Evolutionary conservation across 2,888 invertebrate genomes (phyloP).

Genomic region (Abscondita cerata): DNA sequence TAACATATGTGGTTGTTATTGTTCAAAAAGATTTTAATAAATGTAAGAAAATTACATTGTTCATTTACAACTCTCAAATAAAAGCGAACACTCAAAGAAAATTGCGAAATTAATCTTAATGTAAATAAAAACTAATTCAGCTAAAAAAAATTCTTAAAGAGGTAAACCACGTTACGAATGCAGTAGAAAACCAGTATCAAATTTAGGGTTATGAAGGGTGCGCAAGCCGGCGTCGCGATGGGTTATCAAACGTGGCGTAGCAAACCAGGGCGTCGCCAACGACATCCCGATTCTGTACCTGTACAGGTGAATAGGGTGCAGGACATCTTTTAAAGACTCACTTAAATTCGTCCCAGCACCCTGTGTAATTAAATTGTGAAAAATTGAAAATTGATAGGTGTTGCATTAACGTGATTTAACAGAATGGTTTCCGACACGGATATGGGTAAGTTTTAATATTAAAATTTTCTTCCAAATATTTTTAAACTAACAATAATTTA

Average conservation of each 20-base stretch:
- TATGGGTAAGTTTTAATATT: constrained; percentile 40
- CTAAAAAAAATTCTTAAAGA: constrained; percentile 17
- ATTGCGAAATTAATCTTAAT: too few species aligned
- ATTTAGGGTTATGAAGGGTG: constrained; percentile 42
- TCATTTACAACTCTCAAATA: too few species aligned
- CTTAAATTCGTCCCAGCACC: constrained; percentile 24
- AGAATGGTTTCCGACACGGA: constrained; percentile 39
- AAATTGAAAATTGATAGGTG: constrained; percentile 24
- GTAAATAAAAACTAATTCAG: too few species aligned
- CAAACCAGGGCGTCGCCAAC: constrained; percentile 58
- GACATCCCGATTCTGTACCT: constrained; percentile 47
- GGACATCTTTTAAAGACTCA: constrained; percentile 29
- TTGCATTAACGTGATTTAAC: constrained; percentile 23
- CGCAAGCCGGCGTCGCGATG: constrained; percentile 50
- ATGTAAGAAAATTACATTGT: too few species aligned
- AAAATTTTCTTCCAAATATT: neutral
- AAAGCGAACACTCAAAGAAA: too few species aligned
- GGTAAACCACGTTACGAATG: constrained; percentile 23
- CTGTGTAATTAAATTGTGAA: constrained; percentile 25
- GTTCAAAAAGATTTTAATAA: too few species aligned
- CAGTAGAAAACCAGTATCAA: constrained; percentile 33
- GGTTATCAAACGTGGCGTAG: constrained; percentile 56
- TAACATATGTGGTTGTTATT: too few species aligned
- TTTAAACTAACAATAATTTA: neutral
- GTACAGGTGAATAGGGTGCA: constrained; percentile 50